phyloP scores from a whole-genome alignment of 1,140 invertebrate genomes.

The Ceratosolen fusciceps region DNA sequence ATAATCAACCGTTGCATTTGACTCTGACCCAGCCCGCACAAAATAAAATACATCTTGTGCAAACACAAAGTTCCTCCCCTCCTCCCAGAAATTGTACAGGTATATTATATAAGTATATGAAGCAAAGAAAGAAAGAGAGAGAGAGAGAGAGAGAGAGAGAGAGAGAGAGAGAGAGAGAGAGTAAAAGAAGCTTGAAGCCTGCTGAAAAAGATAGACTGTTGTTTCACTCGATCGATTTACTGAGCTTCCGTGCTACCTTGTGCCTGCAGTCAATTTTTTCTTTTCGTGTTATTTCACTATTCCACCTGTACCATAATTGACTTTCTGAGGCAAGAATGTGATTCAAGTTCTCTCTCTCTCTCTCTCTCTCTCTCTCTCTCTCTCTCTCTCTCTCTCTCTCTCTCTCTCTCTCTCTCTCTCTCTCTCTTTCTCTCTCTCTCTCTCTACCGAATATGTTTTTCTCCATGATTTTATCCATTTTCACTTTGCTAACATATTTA shows the following conservation, averaged over 20 bases:
- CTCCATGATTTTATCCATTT: background rate
- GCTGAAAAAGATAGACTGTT: constrained; percentile 20
- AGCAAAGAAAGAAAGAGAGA: too few relatives aligned
- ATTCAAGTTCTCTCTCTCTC: constrained; percentile 19
- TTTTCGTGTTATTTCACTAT: constrained; percentile 37
- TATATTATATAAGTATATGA: too few relatives aligned
- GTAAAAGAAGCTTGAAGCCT: background rate
- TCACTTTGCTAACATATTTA: background rate
- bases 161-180: constrained; percentile 11
- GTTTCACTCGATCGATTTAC: constrained; percentile 47
- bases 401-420: background rate
- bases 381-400: background rate
- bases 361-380: background rate
- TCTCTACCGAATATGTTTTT: background rate
- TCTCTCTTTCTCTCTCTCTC: background rate
- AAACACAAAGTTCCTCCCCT: constrained; percentile 23
- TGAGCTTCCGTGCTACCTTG: constrained; percentile 16
- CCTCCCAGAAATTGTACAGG: too few relatives aligned
- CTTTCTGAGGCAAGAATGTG: constrained; percentile 46
- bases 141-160: too few relatives aligned
- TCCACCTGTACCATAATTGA: constrained; percentile 42
- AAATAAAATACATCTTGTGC: constrained; percentile 26
- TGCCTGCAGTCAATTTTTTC: background rate
- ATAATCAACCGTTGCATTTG: constrained; percentile 39
- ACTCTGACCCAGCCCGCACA: background rate